phyloP scores from a whole-genome alignment of 2,888 invertebrate species.

The Cerceris ruficornis region DNA sequence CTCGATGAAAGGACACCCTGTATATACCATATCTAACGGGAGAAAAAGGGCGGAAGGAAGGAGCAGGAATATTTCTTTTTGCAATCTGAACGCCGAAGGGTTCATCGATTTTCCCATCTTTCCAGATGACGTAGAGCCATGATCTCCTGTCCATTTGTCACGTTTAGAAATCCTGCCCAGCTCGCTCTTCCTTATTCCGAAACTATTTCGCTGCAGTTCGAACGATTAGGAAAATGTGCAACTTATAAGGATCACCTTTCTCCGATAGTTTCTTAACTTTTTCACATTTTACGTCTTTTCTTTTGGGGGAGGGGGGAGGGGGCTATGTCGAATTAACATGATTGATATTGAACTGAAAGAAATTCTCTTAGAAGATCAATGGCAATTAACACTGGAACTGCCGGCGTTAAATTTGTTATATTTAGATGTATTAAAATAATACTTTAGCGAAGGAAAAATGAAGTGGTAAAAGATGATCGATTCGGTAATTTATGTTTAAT shows the following conservation, averaged over 20 bases:
- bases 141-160: constrained; percentile 50
- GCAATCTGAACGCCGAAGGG: constrained; percentile 49
- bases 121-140: constrained; percentile 48
- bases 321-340: too few species aligned
- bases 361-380: too few species aligned
- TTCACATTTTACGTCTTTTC: too few species aligned
- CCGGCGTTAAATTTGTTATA: too few species aligned
- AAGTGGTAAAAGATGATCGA: too few species aligned
- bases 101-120: constrained; percentile 60
- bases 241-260: neutral
- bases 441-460: too few species aligned
- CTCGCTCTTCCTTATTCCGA: neutral
- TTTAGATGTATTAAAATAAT: too few species aligned
- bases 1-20: constrained; percentile 58
- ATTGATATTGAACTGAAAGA: too few species aligned
- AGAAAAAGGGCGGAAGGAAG: constrained; percentile 61
- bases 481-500: too few species aligned
- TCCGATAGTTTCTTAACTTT: neutral
- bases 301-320: too few species aligned
- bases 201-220: neutral
- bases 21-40: constrained; percentile 37
- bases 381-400: too few species aligned
- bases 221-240: neutral
- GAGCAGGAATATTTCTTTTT: constrained; percentile 50
- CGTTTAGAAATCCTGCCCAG: constrained; percentile 38